Evolutionary conservation across 64 coral and sea anemone species (phyloP).

Genomic region (Cladopsammia gracilis): DNA sequence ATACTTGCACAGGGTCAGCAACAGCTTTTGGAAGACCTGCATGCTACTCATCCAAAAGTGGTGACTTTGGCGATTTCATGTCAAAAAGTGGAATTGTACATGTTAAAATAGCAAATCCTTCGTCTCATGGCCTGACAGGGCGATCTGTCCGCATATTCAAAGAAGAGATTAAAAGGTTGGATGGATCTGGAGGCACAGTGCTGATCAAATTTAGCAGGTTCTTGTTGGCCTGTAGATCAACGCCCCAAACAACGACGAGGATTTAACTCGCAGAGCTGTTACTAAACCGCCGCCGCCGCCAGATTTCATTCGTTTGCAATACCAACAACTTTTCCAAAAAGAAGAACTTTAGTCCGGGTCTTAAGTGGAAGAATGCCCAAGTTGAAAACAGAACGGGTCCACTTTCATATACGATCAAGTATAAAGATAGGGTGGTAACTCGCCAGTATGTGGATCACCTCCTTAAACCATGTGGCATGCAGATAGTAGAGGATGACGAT

Average conservation of each 20-base stretch:
- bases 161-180: background rate
- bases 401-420: background rate
- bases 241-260: background rate
- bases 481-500: background rate
- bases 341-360: background rate
- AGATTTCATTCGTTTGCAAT: background rate
- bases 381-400: background rate
- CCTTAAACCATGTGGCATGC: background rate
- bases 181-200: background rate
- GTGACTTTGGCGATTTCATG: too few species aligned
- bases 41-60: conserved; percentile 21
- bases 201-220: background rate
- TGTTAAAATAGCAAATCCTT: background rate
- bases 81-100: too few species aligned
- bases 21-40: background rate
- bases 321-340: background rate
- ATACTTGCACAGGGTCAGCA: background rate
- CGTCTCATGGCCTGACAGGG: background rate
- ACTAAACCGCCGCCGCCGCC: background rate
- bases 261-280: background rate
- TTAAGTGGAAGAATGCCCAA: background rate
- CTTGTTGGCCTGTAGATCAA: background rate
- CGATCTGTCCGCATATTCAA: background rate
- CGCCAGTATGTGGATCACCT: background rate
- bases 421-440: background rate